A percentile compares a stretch with the other conserved stretches of the same genome.
Evolutionary conservation across 2,888 invertebrate genomes (phyloP).

Genomic region (Noctua janthina): DNA sequence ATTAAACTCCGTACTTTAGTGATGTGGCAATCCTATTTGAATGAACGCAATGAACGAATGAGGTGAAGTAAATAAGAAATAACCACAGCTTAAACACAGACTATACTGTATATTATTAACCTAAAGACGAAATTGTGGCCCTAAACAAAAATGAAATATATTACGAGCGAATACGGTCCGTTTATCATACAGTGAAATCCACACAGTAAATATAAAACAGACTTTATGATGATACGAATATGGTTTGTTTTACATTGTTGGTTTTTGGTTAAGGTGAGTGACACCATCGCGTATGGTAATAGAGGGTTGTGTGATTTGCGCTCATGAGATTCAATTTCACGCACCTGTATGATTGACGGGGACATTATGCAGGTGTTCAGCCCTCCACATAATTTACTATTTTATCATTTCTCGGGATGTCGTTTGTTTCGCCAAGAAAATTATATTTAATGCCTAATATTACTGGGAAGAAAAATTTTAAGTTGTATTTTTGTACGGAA

Average conservation of each 20-base stretch:
- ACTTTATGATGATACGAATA: slow-evolving; percentile 61
- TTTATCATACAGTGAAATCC: slow-evolving; percentile 70
- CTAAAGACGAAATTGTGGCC: slow-evolving; percentile 67
- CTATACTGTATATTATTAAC: slow-evolving; percentile 67
- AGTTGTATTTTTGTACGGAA: slow-evolving; percentile 28
- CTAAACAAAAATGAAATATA: slow-evolving; percentile 73
- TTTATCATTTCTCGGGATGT: slow-evolving; percentile 76
- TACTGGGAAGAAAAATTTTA: slow-evolving; percentile 22
- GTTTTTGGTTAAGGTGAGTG: slow-evolving; percentile 67
- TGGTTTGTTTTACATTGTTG: slow-evolving; percentile 65
- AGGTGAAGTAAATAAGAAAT: slow-evolving; percentile 61
- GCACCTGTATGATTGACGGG: slow-evolving; percentile 86
- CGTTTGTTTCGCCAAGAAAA: slow-evolving; percentile 71
- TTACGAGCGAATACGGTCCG: slow-evolving; percentile 69
- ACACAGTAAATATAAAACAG: slow-evolving; percentile 43
- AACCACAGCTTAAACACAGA: slow-evolving; percentile 59
- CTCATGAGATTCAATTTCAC: slow-evolving; percentile 89
- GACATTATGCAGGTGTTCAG: slow-evolving; percentile 84
- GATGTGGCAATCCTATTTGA: slow-evolving; percentile 50
- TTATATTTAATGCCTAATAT: slow-evolving; percentile 58
- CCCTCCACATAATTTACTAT: slow-evolving; percentile 83
- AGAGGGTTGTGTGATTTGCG: slow-evolving; percentile 85
- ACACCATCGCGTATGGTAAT: slow-evolving; percentile 80
- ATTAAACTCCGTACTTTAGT: slow-evolving; percentile 47
- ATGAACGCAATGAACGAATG: slow-evolving; percentile 50